Percentiles rank a stretch among this genome's conserved stretches.
phyloP scores from a whole-genome alignment of 2,797 vertebrate genomes.

The Sciaenops ocellatus region DNA sequence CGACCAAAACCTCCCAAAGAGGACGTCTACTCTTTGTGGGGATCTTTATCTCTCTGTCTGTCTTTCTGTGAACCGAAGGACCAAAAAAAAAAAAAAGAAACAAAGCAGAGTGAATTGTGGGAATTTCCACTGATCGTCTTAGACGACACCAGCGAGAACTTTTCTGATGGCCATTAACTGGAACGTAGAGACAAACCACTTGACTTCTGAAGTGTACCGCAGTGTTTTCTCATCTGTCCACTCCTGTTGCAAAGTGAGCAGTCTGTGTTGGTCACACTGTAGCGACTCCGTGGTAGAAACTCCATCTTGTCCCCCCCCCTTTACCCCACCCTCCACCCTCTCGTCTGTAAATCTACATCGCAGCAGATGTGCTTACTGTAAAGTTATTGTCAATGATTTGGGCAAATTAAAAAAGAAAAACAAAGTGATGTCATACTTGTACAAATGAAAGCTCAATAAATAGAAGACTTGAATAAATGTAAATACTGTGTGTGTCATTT shows the following conservation, averaged over 20 bases:
- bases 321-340: conserved; percentile 46
- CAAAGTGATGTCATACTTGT: conserved; percentile 82
- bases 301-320: conserved; percentile 36
- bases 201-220: conserved; percentile 41
- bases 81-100: conserved; percentile 16
- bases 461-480: conserved; percentile 78
- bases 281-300: conserved; percentile 72
- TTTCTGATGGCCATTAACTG: conserved; percentile 14
- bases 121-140: conserved; percentile 40
- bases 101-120: conserved; percentile 31
- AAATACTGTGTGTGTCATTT: conserved; percentile 16
- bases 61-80: conserved; percentile 35
- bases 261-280: conserved; percentile 57
- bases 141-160: conserved; percentile 51
- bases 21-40: not conserved
- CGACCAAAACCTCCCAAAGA: conserved; percentile 36
- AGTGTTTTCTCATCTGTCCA: conserved; percentile 35
- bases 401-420: conserved; percentile 47
- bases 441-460: conserved; percentile 86
- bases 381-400: conserved; percentile 79
- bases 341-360: conserved; percentile 76
- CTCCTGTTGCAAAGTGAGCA: conserved; percentile 53
- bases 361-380: conserved; percentile 79
- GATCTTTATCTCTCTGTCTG: conserved; percentile 7
- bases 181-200: conserved; percentile 4